A percentile compares a stretch with the other conserved stretches of the same genome.
Conservation (phyloP, 1,140 invertebrate species). For the Drosophila pseudoananassae region DNA sequence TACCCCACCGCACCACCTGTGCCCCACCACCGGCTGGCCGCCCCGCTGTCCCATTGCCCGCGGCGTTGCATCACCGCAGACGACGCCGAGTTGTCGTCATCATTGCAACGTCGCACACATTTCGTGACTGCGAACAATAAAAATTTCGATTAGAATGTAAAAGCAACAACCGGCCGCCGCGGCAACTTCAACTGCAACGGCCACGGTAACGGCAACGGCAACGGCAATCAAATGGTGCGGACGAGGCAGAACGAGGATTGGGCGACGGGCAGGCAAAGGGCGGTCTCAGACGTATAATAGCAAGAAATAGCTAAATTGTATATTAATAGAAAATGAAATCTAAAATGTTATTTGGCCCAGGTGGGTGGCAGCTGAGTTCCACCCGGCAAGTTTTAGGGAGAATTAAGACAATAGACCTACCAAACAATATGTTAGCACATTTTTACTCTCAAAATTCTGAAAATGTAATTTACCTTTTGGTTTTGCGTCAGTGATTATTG, state of each 20-base stretch:
- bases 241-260: neutral
- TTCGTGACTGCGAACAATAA: conserved; percentile 78
- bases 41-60: conserved; percentile 1
- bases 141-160: conserved; percentile 82
- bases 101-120: conserved; percentile 61
- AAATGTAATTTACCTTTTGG: neutral
- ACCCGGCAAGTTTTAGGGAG: neutral
- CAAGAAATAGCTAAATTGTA: conserved; percentile 70
- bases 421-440: neutral
- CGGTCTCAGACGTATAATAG: conserved; percentile 52
- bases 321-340: conserved; percentile 80
- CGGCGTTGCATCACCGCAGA: conserved; percentile 44
- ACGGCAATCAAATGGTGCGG: conserved; percentile 65
- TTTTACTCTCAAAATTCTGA: neutral
- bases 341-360: conserved; percentile 52
- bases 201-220: conserved; percentile 46
- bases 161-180: conserved; percentile 58
- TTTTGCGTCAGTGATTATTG: conserved; percentile 10
- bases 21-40: neutral
- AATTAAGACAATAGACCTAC: neutral
- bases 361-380: conserved; percentile 4
- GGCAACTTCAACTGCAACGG: conserved; percentile 53
- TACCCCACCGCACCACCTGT: conserved; percentile 36
- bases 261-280: conserved; percentile 9
- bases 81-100: conserved; percentile 47